These are phyloP conservation scores for Electrona antarctica DNA, from an alignment of 2,113 vertebrate species.

Conservation along the genomic window DNA sequence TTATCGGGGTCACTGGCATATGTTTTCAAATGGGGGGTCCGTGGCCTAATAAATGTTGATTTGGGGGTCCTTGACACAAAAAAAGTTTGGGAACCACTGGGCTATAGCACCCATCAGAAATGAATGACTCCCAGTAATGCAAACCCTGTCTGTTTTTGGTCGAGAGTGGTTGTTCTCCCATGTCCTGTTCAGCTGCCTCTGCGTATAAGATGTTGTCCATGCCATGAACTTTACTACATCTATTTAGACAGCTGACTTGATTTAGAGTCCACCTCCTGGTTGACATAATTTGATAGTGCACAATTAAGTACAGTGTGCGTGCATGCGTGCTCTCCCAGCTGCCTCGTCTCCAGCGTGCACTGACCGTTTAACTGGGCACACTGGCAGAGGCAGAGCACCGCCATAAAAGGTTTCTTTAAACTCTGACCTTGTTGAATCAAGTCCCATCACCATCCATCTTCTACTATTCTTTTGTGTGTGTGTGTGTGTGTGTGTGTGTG, in stretches of 20 bases:
- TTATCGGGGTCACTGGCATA: too few species aligned
- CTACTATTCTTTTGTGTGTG: too few species aligned
- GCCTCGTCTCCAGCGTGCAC: conserved; percentile 10
- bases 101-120: too few species aligned
- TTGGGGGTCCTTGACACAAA: too few species aligned
- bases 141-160: conserved; percentile 53
- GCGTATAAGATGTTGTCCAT: conserved; percentile 24
- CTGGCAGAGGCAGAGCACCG: neutral
- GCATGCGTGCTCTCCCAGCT: conserved; percentile 6
- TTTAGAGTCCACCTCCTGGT: conserved; percentile 26
- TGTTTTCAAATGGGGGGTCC: too few species aligned
- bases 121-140: too few species aligned
- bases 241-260: conserved; percentile 71
- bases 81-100: too few species aligned
- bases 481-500: too few species aligned
- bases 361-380: neutral
- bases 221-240: conserved; percentile 17
- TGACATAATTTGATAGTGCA: conserved; percentile 48
- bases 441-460: too few species aligned
- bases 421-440: conserved; percentile 9
- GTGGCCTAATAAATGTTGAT: too few species aligned
- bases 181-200: neutral
- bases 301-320: neutral
- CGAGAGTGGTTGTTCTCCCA: conserved; percentile 15
- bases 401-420: neutral